Percentiles rank a stretch among this genome's conserved stretches.
These are phyloP conservation scores for Hemicrepidius hirtus DNA, from an alignment of 2,888 invertebrate genomes.

Conservation along the genomic window DNA sequence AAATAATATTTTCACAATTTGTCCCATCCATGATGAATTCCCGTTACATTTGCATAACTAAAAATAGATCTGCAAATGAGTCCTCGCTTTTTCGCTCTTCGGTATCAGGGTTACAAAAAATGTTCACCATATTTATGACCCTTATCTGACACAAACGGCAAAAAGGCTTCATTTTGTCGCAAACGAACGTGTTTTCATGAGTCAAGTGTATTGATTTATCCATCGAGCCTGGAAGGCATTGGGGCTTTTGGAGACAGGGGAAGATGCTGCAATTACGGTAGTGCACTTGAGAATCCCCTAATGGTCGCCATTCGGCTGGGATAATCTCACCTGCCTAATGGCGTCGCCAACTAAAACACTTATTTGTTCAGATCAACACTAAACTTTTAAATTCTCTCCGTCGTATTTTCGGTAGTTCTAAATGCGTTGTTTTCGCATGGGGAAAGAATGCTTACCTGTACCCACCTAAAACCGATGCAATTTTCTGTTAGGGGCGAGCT, in stretches of 20 bases:
- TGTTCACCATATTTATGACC: conserved; percentile 38
- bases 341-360: conserved; percentile 54
- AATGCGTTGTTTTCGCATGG: conserved; percentile 11
- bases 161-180: conserved; percentile 47
- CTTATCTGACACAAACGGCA: conserved; percentile 44
- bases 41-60: conserved; percentile 19
- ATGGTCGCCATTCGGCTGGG: conserved; percentile 55
- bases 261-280: conserved; percentile 59
- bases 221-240: conserved; percentile 46
- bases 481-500: conserved; percentile 25
- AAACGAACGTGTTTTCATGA: conserved; percentile 50
- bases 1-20: neutral
- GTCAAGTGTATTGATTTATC: conserved; percentile 51
- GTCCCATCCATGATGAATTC: neutral
- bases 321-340: conserved; percentile 60
- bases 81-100: conserved; percentile 18
- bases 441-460: conserved; percentile 15
- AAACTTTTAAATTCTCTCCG: conserved; percentile 36
- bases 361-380: conserved; percentile 52
- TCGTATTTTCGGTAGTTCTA: neutral
- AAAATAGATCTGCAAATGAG: conserved; percentile 34
- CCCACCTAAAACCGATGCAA: conserved; percentile 20
- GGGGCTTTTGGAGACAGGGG: conserved; percentile 46
- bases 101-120: conserved; percentile 33
- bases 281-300: conserved; percentile 59